Conservation (phyloP, 2,888 invertebrate species). For the Mycalesis mineus region DNA sequence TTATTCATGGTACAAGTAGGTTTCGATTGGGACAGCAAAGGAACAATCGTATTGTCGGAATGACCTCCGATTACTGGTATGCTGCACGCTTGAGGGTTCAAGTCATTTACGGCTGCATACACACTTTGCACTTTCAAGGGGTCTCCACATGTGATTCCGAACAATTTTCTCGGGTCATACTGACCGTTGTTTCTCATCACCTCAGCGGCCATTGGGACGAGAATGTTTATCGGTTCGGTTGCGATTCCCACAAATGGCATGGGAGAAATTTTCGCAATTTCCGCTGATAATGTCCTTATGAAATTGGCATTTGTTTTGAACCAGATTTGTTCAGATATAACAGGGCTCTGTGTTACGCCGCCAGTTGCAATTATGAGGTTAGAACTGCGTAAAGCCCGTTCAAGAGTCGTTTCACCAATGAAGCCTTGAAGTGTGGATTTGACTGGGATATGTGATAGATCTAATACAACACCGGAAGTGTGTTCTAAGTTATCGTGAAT, state of each 20-base stretch:
- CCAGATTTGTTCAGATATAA: slow-evolving; percentile 78
- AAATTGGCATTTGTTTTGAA: slow-evolving; percentile 70
- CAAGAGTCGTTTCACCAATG: slow-evolving; percentile 46
- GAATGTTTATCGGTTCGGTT: slow-evolving; percentile 65
- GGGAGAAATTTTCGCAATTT: slow-evolving; percentile 46
- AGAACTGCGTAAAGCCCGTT: slow-evolving; percentile 67
- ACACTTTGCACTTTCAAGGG: slow-evolving; percentile 86
- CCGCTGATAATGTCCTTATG: slow-evolving; percentile 48
- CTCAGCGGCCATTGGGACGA: slow-evolving; percentile 68
- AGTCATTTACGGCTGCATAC: slow-evolving; percentile 80
- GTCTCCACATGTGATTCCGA: slow-evolving; percentile 87
- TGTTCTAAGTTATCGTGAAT: slow-evolving; percentile 72
- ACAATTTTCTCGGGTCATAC: slow-evolving; percentile 80
- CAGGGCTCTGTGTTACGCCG: slow-evolving; percentile 79
- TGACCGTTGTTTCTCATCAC: slow-evolving; percentile 54
- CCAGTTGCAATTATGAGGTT: slow-evolving; percentile 83
- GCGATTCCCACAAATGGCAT: slow-evolving; percentile 63
- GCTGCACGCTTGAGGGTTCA: slow-evolving; percentile 81
- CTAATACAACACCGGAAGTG: slow-evolving; percentile 60
- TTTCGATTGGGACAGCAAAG: slow-evolving; percentile 84
- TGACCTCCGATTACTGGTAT: slow-evolving; percentile 90
- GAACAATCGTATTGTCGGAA: slow-evolving; percentile 85
- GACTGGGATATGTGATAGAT: slow-evolving; percentile 68
- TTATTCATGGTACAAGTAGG: slow-evolving; percentile 72
- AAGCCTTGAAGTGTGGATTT: slow-evolving; percentile 48